Conservation (phyloP, 2,797 vertebrate genomes). For the Xenentodon cancila region DNA sequence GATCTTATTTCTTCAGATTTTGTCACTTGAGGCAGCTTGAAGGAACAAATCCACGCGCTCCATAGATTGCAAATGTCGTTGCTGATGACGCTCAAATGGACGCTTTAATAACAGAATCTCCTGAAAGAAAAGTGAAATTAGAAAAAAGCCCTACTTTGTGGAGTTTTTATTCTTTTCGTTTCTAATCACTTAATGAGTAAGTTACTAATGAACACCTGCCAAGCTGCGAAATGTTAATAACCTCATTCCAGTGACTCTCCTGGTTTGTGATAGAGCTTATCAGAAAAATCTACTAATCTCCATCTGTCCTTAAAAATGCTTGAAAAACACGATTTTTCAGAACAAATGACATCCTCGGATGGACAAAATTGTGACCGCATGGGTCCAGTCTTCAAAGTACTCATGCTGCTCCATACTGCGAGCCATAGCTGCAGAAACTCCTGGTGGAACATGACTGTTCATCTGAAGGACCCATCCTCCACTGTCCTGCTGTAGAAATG, state of each 20-base stretch:
- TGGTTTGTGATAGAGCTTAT: not conserved
- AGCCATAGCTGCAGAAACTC: slow-evolving; percentile 3
- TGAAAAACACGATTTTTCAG: slow-evolving; percentile 9
- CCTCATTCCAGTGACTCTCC: not conserved
- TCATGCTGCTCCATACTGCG: not conserved
- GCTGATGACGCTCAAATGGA: slow-evolving; percentile 7
- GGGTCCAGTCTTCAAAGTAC: not conserved
- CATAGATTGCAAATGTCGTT: slow-evolving; percentile 24
- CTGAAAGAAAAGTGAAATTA: not conserved
- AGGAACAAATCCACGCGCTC: slow-evolving; percentile 24
- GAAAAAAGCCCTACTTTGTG: not conserved
- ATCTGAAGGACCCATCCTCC: not conserved
- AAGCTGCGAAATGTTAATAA: slow-evolving; percentile 16
- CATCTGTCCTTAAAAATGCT: not conserved
- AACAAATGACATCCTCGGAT: not conserved
- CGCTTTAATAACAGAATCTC: not conserved
- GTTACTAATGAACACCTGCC: slow-evolving; percentile 10
- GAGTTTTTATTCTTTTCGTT: not conserved
- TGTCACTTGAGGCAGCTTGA: slow-evolving; percentile 34
- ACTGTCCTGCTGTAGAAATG: not conserved
- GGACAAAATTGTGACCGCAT: not conserved
- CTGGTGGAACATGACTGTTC: not conserved
- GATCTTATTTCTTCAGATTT: slow-evolving; percentile 25
- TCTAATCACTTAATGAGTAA: slow-evolving; percentile 30
- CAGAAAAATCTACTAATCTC: not conserved